These are phyloP conservation scores for Carapus acus DNA, from an alignment of 2,797 vertebrate species.

Conservation along the genomic window DNA sequence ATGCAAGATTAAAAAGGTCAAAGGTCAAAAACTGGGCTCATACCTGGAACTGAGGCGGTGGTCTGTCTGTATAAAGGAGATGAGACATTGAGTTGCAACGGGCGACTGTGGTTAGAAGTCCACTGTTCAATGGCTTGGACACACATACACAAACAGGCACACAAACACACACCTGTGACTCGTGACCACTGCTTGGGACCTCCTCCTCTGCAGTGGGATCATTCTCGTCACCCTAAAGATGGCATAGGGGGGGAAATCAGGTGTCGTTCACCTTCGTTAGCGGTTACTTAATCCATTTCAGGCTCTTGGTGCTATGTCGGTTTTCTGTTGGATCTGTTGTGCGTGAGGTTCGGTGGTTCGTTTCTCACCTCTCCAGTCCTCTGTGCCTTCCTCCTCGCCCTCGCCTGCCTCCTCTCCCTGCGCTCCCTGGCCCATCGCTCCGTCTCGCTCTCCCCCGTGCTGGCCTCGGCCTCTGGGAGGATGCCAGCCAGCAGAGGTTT, in stretches of 20 bases:
- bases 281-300: too few species aligned
- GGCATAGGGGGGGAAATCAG: slow-evolving; percentile 21
- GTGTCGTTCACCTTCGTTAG: slow-evolving; percentile 3
- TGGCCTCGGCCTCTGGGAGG: slow-evolving; percentile 68
- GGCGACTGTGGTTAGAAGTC: slow-evolving; percentile 4
- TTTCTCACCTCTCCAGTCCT: slow-evolving; percentile 64
- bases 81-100: slow-evolving; percentile 22
- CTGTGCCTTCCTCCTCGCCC: slow-evolving; percentile 69
- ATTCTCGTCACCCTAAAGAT: slow-evolving; percentile 69
- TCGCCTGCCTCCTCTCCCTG: slow-evolving; percentile 67
- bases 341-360: slow-evolving; percentile 1
- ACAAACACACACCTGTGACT: slow-evolving; percentile 64
- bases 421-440: slow-evolving; percentile 68
- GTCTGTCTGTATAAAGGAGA: slow-evolving; percentile 57
- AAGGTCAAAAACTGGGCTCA: slow-evolving; percentile 37
- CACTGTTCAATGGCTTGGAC: slow-evolving; percentile 3
- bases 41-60: slow-evolving; percentile 68
- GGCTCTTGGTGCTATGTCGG: slow-evolving; percentile 1
- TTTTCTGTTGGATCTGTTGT: too few species aligned
- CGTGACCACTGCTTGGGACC: slow-evolving; percentile 62
- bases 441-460: slow-evolving; percentile 70
- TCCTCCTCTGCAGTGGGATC: slow-evolving; percentile 73
- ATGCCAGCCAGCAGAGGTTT: slow-evolving; percentile 31
- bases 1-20: slow-evolving; percentile 5
- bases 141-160: slow-evolving; percentile 17